Evolutionary conservation across 2,888 invertebrate species (phyloP), one percentile per base, ranked within the genome.

Genomic region (Podabrus alpinus): DNA sequence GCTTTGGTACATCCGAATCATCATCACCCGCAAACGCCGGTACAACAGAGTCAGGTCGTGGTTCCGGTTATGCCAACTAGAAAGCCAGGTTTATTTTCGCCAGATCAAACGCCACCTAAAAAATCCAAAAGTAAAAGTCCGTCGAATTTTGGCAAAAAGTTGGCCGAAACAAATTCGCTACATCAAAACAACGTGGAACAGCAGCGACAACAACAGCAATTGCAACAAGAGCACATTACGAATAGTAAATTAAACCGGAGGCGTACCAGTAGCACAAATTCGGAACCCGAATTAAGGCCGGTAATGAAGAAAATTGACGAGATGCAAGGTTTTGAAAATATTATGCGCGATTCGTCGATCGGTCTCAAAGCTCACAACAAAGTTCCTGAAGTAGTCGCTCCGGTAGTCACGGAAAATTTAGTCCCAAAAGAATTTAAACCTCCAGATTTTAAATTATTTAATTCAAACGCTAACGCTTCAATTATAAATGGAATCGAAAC

Each of bases 401-500:
- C 85, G 4, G 83, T 84, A 69, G 76, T 82, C 45, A 69, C 74
- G 9, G 75, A 79, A 71, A 64, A 73, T 64, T 81, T 80, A 24
- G 78, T 81, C 69, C 78, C 83, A 1, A 90, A 90, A 79, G 85
- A 89, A 78, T 86, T 89, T 9, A 88, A 88, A 77, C 83, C 84
- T 9, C 86, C 86, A 1, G 90, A 90, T 69, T 82, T 85, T 59
- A 86, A 88, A 9, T 88, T 88, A 68, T 88, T 88, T 75, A 79
- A 69, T 75, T 74, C 73, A 16, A 77, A 68, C n/a, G n/a, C 45
- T 10, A 64, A 64, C n/a, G 2, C 21, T 7, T 83, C 89, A 64
- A 78, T 86, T 11, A 86, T 92, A 0, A 93, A 93, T 81, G 92
- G 92, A 9, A 91, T 93, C 11, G 93, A 93, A 86, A 93, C 93